Base-by-base conservation (phyloP, 1,140 invertebrate species). In the Drosophila ercepeae region DNA sequence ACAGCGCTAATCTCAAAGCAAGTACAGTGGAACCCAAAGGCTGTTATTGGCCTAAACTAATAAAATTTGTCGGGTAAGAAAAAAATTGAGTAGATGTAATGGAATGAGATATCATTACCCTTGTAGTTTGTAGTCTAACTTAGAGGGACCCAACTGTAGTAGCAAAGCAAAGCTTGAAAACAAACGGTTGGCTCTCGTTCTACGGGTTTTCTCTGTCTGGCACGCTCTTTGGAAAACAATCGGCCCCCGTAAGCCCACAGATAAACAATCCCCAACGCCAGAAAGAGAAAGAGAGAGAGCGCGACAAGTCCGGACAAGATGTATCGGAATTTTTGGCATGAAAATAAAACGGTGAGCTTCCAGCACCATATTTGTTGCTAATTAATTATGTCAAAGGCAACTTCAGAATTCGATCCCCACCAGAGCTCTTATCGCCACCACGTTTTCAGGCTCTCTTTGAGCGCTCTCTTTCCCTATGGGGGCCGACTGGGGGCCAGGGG, bases 351-450 rank as follows among this genome's bases (percentile, higher is more conserved):
- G 8, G 14, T 9, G 55, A 29, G 29, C 18, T 48, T 64, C 16
- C 60, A 49, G 21, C 44, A 32, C 36, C 69, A 58, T 64, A 55
- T 68, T 81, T 61, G 36, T 39, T 39, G 67, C 78, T 78, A 78
- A 83, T 82, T 82, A 77, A 72, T 81, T 82, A 68, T 76, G 61
- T 46, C 61, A 65, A 55, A 72, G 54, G 39, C 59, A 73, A 51
- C 32, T 39, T 39, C 9, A 39, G 50, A 42, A 11, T n/a, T 36
- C 16, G 54, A n/a, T 5, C 13, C n/a, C 13, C 9, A 3, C 9
- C 9, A 5, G 21, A 21, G 21, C 21, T 69, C 59, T 54, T 55
- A 64, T 64, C 53, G 41, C 39, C 19, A 63, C 55, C 59, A 63
- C 59, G 59, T 59, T 59, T 25, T 59, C 45, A 13, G 21, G 44